Evolutionary conservation across 2,113 vertebrate species (phyloP), one percentile per base, ranked within the genome.

Genomic region (Numida meleagris): DNA sequence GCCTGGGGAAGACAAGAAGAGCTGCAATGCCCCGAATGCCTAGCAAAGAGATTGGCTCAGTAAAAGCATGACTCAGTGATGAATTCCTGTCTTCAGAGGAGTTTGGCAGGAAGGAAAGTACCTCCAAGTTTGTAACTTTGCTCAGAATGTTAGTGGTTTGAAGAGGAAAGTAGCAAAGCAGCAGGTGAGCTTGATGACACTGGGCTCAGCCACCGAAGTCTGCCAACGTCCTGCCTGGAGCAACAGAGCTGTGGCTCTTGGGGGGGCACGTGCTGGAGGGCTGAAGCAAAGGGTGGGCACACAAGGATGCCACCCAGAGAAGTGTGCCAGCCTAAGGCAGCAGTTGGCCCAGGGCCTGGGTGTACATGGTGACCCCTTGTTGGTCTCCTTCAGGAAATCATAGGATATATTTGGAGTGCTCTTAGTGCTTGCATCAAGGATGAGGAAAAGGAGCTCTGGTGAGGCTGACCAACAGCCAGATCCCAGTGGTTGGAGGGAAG

Each of bases 171-270:
- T 3, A 23, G 58, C 11, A 10, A 24, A 55, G 66, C 34, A 20
- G 34, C 13, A 36, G 17, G 24, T 18, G 72, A 33, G 51, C 12
- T 53, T 0, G 2, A n/a, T 8, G 29, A 12, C 71, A 8, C 9
- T 0, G 1, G 38, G 16, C 31, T 34, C 38, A 23, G 65, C 11
- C 18, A 1, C 0, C 2, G 17, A 57, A 10, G 12, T 53, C 21
- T 46, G 19, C 16, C 17, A 16, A 12, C 19, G 23, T 67, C 59
- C 58, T 33, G 12, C 12, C 2, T 1, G 81, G 27, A 38, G 27
- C 0, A 53, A 62, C 38, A 59, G 68, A 73, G n/a, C 51, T 53
- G 50, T 8, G 12, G 63, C 65, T 70, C 9, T 21, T 21, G 31
- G 20, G 31, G 24, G 55, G 65, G 29, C 18, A 10, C 23, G 63